Evolutionary conservation across 2,888 invertebrate species (phyloP).

Genomic region (Phymatocera aterrima): DNA sequence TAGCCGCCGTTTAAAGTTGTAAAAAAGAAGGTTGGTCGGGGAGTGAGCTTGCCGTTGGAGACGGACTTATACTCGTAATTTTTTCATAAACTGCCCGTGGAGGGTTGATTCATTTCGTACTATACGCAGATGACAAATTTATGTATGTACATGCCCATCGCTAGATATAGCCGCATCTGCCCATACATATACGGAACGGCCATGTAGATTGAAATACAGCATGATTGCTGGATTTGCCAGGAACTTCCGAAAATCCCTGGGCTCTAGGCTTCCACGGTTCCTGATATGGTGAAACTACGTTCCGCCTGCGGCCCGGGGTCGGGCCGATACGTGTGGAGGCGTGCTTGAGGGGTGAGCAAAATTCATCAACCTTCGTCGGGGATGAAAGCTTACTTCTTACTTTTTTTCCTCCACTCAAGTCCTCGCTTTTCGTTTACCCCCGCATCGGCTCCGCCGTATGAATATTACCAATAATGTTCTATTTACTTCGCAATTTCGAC

Average conservation of each 20-base stretch:
- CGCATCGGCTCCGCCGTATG: constrained; percentile 50
- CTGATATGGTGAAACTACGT: constrained; percentile 39
- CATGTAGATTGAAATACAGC: constrained; percentile 31
- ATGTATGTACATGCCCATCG: neutral
- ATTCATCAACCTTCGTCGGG: constrained; percentile 58
- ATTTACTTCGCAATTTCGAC: constrained; percentile 54
- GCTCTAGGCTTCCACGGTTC: constrained; percentile 44
- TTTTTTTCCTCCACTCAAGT: neutral
- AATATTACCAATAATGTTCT: constrained; percentile 57
- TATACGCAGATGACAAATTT: neutral
- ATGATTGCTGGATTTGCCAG: constrained; percentile 41
- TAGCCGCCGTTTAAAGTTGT: too few species aligned
- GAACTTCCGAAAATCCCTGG: constrained; percentile 48
- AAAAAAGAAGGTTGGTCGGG: too few species aligned
- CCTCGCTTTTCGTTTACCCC: constrained; percentile 9
- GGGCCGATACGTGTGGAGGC: neutral
- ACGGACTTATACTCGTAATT: neutral
- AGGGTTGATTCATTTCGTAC: neutral
- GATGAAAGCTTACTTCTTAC: constrained; percentile 53
- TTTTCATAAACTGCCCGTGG: neutral
- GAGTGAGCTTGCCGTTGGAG: too few species aligned
- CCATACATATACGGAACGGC: neutral
- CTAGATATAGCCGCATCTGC: neutral
- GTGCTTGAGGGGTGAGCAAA: constrained; percentile 53
- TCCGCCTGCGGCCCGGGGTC: constrained; percentile 39